Base-by-base conservation (phyloP, 2,797 vertebrate genomes). In the Sebastes itinus region DNA sequence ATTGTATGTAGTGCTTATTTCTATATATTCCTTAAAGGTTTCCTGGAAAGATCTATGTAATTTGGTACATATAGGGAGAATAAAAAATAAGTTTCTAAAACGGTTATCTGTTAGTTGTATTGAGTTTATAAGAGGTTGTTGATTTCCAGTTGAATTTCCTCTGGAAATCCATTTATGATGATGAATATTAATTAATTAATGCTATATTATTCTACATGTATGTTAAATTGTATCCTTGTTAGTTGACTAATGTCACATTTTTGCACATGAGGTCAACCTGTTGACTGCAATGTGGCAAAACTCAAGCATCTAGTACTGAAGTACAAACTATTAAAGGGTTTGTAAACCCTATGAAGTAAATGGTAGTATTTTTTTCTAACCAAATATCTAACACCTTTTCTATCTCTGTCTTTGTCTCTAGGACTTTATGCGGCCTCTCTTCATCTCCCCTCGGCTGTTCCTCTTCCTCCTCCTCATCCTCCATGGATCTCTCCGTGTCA, bases 361-460 rank as follows among this genome's bases (percentile, higher is more conserved):
- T 70, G 28, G 10, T 52, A 6, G 4, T 23, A n/a, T 70, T 6
- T 64, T 5, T 77, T 28, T 58, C 28, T 23, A 28, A 46, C 60
- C 49, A 83, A 25, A 27, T 2, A 25, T 46, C n/a, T 63, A 20
- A 71, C 23, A 2, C 1, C 2, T 28, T 71, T 58, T 66, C 52
- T 79, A 30, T 81, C 7, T 81, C 4, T 78, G 4, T 78, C 52
- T 42, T 52, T 56, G 4, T 74, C 22, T 83, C 3, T 8, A 99
- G 98, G 95, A 99, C 98, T 67, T 95, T 99, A 13, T 94, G 97
- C 2, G 98, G 97, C 80, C 93, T 94, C 80, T 93, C 96, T 32
- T 90, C 95, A 61, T 80, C 91, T 25, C 88, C 89, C 18, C 87
- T 93, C 49, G 66, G 83, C 0, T 85, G 88, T 18, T 83, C 95